A percentile compares a stretch with the other conserved stretches of the same genome.
phyloP scores from a whole-genome alignment of 2,797 vertebrate genomes.

The Taenioides sp. region DNA sequence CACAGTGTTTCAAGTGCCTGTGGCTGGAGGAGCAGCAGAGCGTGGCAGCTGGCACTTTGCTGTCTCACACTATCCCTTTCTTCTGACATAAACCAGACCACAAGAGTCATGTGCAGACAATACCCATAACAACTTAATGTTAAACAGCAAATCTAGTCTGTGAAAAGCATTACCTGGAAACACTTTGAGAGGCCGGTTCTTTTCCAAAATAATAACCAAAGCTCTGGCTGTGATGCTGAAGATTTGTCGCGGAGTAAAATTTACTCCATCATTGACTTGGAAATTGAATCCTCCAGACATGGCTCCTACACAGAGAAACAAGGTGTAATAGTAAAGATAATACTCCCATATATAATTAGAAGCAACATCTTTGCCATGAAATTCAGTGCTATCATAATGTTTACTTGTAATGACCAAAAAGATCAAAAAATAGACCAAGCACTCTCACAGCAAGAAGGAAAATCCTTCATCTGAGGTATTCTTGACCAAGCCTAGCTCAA shows the following conservation, averaged over 20 bases:
- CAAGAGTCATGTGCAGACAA: constrained; percentile 21
- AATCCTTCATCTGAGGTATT: too few species aligned
- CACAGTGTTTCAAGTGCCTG: constrained; percentile 62
- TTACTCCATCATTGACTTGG: constrained; percentile 90
- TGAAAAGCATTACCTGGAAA: constrained; percentile 76
- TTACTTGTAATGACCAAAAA: too few species aligned
- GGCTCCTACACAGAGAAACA: constrained; percentile 70
- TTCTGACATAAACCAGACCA: constrained; percentile 41
- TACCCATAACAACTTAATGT: not conserved
- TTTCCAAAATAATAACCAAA: constrained; percentile 81
- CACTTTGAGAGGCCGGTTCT: constrained; percentile 80
- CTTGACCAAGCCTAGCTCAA: too few species aligned
- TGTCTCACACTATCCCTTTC: constrained; percentile 36
- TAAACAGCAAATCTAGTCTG: not conserved
- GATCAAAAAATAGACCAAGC: too few species aligned
- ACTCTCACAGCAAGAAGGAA: too few species aligned
- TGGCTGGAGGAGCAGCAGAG: constrained; percentile 56
- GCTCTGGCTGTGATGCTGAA: constrained; percentile 86
- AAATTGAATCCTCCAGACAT: constrained; percentile 91
- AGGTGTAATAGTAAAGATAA: not conserved
- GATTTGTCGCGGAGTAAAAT: constrained; percentile 86
- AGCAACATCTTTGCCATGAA: not conserved
- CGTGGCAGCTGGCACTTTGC: constrained; percentile 58
- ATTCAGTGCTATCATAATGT: not conserved
- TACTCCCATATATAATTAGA: not conserved